These are phyloP conservation scores for Channa argus DNA, from an alignment of 2,113 vertebrate species.

Conservation along the genomic window DNA sequence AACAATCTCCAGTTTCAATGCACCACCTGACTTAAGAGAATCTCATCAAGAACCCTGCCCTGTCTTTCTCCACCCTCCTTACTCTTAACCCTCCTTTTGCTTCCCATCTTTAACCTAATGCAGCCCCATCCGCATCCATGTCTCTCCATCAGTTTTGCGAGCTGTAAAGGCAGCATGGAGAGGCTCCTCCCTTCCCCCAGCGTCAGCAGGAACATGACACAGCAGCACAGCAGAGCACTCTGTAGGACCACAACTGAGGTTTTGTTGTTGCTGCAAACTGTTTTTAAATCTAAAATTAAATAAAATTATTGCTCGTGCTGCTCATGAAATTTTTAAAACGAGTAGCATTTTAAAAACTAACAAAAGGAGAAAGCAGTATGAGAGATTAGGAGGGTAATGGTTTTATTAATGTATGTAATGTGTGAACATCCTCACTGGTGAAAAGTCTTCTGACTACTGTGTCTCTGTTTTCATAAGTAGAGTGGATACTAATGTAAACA, in stretches of 20 bases:
- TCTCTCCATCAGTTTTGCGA: conserved; percentile 27
- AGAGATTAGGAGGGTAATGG: background rate
- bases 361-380: background rate
- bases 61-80: conserved; percentile 8
- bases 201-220: conserved; percentile 78
- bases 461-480: background rate
- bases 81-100: conserved; percentile 14
- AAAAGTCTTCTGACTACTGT: background rate
- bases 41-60: background rate
- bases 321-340: no score
- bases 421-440: background rate
- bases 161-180: conserved; percentile 24
- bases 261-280: background rate
- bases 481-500: background rate
- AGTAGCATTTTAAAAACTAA: no score
- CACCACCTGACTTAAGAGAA: background rate
- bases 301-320: background rate
- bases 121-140: conserved; percentile 37
- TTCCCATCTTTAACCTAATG: conserved; percentile 13
- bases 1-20: background rate
- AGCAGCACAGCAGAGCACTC: conserved; percentile 69
- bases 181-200: conserved; percentile 66
- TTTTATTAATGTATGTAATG: background rate
- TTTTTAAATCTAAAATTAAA: background rate
- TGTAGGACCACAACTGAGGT: conserved; percentile 43